phyloP scores from a whole-genome alignment of 2,888 invertebrate species.

The Xestobium rufovillosum region DNA sequence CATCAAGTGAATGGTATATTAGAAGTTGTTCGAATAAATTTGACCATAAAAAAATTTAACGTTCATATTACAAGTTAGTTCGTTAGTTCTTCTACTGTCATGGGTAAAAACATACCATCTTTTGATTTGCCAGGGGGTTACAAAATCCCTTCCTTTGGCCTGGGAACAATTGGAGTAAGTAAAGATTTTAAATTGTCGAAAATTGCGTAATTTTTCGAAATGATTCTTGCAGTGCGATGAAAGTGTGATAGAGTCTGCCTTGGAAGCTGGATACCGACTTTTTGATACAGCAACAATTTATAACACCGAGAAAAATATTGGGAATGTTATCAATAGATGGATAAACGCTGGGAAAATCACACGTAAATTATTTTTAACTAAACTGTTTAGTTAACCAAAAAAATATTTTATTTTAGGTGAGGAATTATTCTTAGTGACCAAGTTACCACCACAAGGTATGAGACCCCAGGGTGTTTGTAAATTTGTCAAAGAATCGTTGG shows the following conservation, averaged over 20 bases:
- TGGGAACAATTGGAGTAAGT: no score
- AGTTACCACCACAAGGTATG: slow-evolving; percentile 57
- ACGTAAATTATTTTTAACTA: no score
- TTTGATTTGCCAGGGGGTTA: no score
- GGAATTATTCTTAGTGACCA: slow-evolving; percentile 71
- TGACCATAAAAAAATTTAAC: no score
- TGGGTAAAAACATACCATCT: no score
- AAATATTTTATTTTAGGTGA: slow-evolving; percentile 46
- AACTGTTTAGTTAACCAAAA: no score
- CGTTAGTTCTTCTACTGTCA: no score
- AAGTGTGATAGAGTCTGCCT: slow-evolving; percentile 58
- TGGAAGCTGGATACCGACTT: slow-evolving; percentile 73
- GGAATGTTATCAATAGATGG: slow-evolving; percentile 65
- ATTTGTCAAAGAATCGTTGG: slow-evolving; percentile 54
- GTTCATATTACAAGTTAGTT: no score
- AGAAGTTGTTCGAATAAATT: no score
- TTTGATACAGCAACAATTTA: slow-evolving; percentile 76
- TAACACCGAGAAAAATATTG: slow-evolving; percentile 67
- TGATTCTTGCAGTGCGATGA: slow-evolving; percentile 60
- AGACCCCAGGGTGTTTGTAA: slow-evolving; percentile 53
- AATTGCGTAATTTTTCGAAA: slow-evolving; percentile 46
- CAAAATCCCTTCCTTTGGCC: no score
- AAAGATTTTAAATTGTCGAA: no score
- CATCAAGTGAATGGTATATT: no score
- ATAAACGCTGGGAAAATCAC: slow-evolving; percentile 53